Base-by-base conservation (phyloP, 2,888 invertebrate genomes). In the Troides helena region DNA sequence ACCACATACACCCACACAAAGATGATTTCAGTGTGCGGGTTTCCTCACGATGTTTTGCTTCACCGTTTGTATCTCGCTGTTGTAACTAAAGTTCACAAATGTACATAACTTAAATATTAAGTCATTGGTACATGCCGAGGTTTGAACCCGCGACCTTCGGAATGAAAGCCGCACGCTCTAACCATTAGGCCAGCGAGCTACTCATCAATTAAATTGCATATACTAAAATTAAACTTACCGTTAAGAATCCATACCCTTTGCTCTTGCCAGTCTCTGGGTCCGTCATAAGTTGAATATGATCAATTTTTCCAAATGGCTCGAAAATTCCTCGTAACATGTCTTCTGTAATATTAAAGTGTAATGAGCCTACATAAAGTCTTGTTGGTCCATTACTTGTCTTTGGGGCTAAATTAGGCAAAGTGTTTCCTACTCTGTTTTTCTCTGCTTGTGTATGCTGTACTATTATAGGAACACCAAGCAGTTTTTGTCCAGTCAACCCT, bases 311-410 rank as follows among this genome's bases (percentile, higher is more conserved):
- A 90, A 99, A 99, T 0, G 99, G 99, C 87, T 99, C 99, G 92
- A 99, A 99, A 76, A 99, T 99, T 39, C 99, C 99, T 70, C 97
- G 93, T 69, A 99, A 93, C 99, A 99, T 99, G 74, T 99, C 99
- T 91, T 99, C 99, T 10, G 98, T 99, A 76, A 99, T 99, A 87
- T 99, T 99, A 84, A 99, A 99, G 90, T 99, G 99, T 69, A 99
- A 91, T 23, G 99, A 99, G 46, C 99, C 99, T 68, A 99, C 99
- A 90, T 99, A 99, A 12, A 99, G 93, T 80, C 99, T 95, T 95
- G 99, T 98, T 1, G 99, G 99, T 23, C 99, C 99, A 64, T 96
- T 96, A 87, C 96, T 96, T 68, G 96, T 96, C 86, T 97, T 97
- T 71, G 97, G 97, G 90, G 97, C 95, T 79, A 97, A 93, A 81